Base-by-base conservation (phyloP, 2,113 vertebrate species). In the Smithornis capensis region DNA sequence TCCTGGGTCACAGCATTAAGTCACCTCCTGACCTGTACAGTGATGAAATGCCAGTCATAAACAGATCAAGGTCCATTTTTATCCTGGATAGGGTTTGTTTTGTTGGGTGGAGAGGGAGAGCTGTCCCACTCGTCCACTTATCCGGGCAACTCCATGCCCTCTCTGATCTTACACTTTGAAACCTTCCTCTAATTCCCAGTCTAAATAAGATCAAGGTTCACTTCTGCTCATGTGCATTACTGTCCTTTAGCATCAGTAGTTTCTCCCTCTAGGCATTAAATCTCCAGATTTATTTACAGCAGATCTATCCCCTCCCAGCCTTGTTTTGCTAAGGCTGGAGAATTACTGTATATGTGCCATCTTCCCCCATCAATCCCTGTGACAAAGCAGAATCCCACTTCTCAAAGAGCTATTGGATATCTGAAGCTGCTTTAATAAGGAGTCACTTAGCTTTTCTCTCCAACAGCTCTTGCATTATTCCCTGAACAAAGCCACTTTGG, bases 401-500 rank as follows among this genome's bases (percentile, higher is more conserved):
- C 77, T 92, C 77, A 90, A 42, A 78, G 74, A 68, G 59, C 69
- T 77, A 35, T 8, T 77, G 50, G 84, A 15, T 55, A 7, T 86
- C 75, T 93, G 75, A 88, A 73, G 80, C 82, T 95, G 85, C 82
- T 67, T 90, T 93, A 55, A 55, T 47, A 19, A 85, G 92, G 56
- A 90, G 63, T 80, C 75, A 50, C 68, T 94, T 9, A 63, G 87
- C 82, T 94, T 59, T 94, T 91, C 59, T 73, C 63, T 83, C 80
- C 52, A 78, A 38, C 68, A 83, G 71, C 89, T 87, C 44, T 13
- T 77, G 78, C 85, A n/a, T 88, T 88, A 67, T 91, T 91, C 82
- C 67, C 92, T 38, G 77, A 90, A 80, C 93, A 95, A 87, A 95
- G 24, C 50, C 82, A 25, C 59, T 91, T 40, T 69, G 84, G 55